phyloP scores from a whole-genome alignment of 2,797 vertebrate species.

The Squalus acanthias region DNA sequence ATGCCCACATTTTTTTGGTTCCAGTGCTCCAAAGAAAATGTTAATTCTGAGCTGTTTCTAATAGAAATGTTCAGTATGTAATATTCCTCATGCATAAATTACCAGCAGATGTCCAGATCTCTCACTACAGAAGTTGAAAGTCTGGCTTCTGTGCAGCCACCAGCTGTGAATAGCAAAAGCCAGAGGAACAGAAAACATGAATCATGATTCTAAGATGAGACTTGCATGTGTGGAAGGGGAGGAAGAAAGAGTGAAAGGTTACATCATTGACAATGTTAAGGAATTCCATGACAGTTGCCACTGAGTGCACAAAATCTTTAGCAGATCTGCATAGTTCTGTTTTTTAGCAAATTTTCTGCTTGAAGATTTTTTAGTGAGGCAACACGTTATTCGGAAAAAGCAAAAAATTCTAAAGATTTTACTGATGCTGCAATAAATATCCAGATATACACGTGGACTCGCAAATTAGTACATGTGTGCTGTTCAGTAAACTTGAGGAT shows the following conservation, averaged over 20 bases:
- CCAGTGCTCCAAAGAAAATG: not conserved
- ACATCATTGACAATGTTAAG: not conserved
- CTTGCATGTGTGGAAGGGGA: not conserved
- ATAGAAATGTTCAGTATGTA: not conserved
- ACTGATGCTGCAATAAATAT: no score
- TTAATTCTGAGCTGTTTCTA: not conserved
- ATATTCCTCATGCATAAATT: not conserved
- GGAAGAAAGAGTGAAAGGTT: no score
- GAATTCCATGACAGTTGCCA: not conserved
- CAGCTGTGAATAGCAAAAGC: not conserved
- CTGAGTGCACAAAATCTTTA: not conserved
- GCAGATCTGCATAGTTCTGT: not conserved
- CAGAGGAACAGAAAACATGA: not conserved
- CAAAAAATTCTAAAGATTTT: no score
- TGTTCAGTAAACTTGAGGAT: no score
- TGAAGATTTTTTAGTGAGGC: no score
- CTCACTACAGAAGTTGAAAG: not conserved
- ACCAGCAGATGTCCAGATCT: not conserved
- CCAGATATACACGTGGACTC: no score
- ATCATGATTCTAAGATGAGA: not conserved
- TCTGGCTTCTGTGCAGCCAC: not conserved
- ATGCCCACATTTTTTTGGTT: not conserved
- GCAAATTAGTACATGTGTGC: no score
- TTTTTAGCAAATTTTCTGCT: no score
- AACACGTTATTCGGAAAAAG: no score